Base-by-base conservation (phyloP, 2,888 invertebrate genomes). In the Drosophila leonis region DNA sequence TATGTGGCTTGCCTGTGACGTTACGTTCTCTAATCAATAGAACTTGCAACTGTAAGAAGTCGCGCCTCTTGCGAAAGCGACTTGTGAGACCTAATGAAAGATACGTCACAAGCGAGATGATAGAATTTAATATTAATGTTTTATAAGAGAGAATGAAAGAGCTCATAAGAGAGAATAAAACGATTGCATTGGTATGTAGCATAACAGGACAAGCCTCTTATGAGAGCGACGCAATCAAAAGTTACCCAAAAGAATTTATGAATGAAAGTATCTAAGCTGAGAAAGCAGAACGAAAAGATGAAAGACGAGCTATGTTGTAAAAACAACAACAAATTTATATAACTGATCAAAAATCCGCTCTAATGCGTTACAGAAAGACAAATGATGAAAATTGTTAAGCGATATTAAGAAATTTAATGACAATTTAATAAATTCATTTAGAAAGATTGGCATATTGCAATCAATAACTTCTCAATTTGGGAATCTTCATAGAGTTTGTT, bases 1-100 rank as follows among this genome's bases (percentile, higher is more conserved):
- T 75, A 74, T 67, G 62, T 51, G 49, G 33, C 15, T 51, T 44
- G 41, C 20, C 39, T 42, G 55, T 51, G 69, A 48, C 51, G 39
- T 59, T 46, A 46, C 51, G 67, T 18, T 20, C 0, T 12, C 39
- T 20, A 55, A 66, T 66, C 65, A 31, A 51, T 42, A 27, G 12
- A 15, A 18, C 18, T 15, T 24, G 44, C 0, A 6, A 27, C 46
- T 7, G 61, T n/a, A 29, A 42, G 20, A 20, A 64, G 65, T 64
- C 65, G 33, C 15, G 67, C 44, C 42, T 37, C 65, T 65, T 44
- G 65, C 49, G 49, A 33, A 49, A 49, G 33, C 51, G 8, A 12
- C n/a, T 20, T 31, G 10, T 13, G 37, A 20, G 42, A 27, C 24
- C 12, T 18, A 57, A 37, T 48, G 37, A 37, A 15, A 18, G 56